Percentiles rank a stretch among this genome's conserved stretches.
These are phyloP conservation scores for Typhlichthys eigenmanni DNA, from an alignment of 2,797 vertebrate species.

Conservation along the genomic window DNA sequence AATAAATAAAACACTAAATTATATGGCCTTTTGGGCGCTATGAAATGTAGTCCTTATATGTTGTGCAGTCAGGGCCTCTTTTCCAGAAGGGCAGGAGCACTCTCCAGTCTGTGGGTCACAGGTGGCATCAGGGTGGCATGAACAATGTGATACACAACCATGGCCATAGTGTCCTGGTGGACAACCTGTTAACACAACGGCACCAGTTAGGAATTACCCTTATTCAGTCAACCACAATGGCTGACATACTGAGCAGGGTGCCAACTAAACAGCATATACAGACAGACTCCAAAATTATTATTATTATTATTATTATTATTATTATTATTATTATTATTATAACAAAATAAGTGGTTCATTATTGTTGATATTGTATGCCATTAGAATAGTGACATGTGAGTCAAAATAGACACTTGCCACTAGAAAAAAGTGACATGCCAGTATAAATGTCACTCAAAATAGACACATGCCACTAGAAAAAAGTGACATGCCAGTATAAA, in stretches of 20 bases:
- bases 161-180: conserved; percentile 58
- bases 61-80: conserved; percentile 60
- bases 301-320: too few species aligned
- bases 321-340: too few species aligned
- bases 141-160: conserved; percentile 56
- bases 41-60: conserved; percentile 32
- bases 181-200: conserved; percentile 54
- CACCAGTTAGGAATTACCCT: neutral
- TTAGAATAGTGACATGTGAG: too few species aligned
- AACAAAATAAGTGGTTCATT: too few species aligned
- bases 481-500: too few species aligned
- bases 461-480: too few species aligned
- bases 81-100: conserved; percentile 66
- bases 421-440: too few species aligned
- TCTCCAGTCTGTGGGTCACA: conserved; percentile 66
- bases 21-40: neutral
- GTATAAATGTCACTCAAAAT: too few species aligned
- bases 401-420: too few species aligned
- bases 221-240: neutral
- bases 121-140: conserved; percentile 50
- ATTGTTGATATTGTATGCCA: too few species aligned
- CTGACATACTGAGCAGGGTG: neutral
- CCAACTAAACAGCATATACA: neutral
- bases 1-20: neutral
- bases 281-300: neutral